These are phyloP conservation scores for Carassius carassius DNA, from an alignment of 2,113 vertebrate species.

Conservation along the genomic window DNA sequence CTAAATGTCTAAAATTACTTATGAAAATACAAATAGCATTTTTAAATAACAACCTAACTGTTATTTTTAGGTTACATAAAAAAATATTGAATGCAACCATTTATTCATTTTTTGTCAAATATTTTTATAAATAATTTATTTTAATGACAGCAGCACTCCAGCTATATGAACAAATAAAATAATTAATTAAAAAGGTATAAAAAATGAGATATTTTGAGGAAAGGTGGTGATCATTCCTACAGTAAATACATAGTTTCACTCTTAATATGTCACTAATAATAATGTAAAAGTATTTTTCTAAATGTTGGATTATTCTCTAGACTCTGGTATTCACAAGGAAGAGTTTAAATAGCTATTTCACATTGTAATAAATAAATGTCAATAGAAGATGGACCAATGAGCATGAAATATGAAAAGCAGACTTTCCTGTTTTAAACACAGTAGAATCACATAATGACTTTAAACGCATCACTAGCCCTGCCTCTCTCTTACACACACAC, in stretches of 20 bases:
- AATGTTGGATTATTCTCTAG: neutral
- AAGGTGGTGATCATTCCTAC: too few relatives aligned
- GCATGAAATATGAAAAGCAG: constrained; percentile 69
- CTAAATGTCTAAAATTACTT: neutral
- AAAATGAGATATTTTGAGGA: too few relatives aligned
- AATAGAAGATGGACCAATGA: constrained; percentile 63
- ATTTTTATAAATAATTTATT: too few relatives aligned
- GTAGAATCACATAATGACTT: constrained; percentile 66
- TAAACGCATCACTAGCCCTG: constrained; percentile 56
- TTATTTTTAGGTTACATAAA: neutral
- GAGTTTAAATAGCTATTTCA: constrained; percentile 58
- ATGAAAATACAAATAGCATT: neutral
- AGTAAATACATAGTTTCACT: neutral
- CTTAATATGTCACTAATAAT: neutral
- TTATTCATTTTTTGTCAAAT: too few relatives aligned
- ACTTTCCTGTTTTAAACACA: constrained; percentile 65
- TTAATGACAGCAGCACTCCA: too few relatives aligned
- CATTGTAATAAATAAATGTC: constrained; percentile 64
- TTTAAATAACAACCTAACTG: neutral
- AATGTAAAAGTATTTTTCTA: too few relatives aligned
- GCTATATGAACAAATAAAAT: too few relatives aligned
- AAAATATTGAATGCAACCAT: too few relatives aligned
- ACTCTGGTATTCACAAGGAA: neutral
- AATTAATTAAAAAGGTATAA: too few relatives aligned
- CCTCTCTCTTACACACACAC: constrained; percentile 10